Conservation (phyloP, 2,888 invertebrate species). For the Chromoteleia sp. region DNA sequence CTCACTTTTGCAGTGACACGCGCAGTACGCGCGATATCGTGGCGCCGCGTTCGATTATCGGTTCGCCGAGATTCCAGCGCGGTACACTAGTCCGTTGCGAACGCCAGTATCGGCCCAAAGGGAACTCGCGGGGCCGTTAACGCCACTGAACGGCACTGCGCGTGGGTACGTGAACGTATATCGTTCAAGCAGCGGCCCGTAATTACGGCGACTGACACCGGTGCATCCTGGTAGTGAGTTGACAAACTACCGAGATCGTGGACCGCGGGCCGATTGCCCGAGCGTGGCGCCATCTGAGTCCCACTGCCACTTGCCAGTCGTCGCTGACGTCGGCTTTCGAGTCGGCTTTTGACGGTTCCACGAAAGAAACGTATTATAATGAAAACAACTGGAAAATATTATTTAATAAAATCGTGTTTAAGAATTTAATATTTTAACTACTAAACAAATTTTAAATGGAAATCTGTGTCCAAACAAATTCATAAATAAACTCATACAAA, state of each 20-base stretch:
- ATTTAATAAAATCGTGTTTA: too few species aligned
- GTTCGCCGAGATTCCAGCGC: constrained; percentile 25
- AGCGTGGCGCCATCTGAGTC: constrained; percentile 65
- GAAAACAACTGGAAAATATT: too few species aligned
- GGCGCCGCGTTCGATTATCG: constrained; percentile 17
- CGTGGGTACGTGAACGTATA: constrained; percentile 71
- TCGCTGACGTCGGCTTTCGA: background rate
- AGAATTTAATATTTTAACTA: too few species aligned
- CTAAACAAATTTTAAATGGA: too few species aligned
- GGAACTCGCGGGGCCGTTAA: constrained; percentile 73
- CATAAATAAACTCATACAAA: too few species aligned
- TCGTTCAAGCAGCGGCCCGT: constrained; percentile 76
- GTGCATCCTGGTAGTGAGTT: constrained; percentile 73
- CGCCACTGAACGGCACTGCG: constrained; percentile 71
- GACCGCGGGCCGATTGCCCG: constrained; percentile 44
- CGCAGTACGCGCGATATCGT: constrained; percentile 24
- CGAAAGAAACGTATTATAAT: too few species aligned
- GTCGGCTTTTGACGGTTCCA: too few species aligned
- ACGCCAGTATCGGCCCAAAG: constrained; percentile 43
- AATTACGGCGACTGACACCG: constrained; percentile 74
- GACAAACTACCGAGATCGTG: constrained; percentile 71
- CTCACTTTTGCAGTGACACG: constrained; percentile 70
- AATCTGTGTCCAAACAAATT: too few species aligned
- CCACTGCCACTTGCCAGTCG: background rate
- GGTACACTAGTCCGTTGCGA: constrained; percentile 55